Conservation (phyloP, 2,797 vertebrate genomes). For the Monodelphis domestica region DNA sequence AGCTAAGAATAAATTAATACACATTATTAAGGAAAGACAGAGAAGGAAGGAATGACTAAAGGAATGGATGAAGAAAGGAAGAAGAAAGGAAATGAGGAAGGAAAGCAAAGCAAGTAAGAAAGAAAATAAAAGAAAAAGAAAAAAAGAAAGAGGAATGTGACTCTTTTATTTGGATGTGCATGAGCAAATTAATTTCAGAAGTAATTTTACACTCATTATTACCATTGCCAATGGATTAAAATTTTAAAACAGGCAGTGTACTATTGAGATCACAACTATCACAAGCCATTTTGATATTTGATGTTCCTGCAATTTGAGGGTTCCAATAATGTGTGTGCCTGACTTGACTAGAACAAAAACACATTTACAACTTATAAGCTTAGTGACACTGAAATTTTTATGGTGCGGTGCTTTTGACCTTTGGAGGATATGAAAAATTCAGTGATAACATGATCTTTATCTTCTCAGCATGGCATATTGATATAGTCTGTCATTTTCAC, state of each 20-base stretch:
- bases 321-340: conserved; percentile 71
- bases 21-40: neutral
- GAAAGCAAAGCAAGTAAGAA: neutral
- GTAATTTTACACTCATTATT: conserved; percentile 80
- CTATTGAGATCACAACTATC: conserved; percentile 68
- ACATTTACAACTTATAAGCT: conserved; percentile 70
- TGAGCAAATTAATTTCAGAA: conserved; percentile 76
- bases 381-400: conserved; percentile 80
- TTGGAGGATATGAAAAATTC: conserved; percentile 81
- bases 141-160: conserved; percentile 57
- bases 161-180: conserved; percentile 72
- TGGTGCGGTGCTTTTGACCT: conserved; percentile 79
- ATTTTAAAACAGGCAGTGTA: conserved; percentile 74
- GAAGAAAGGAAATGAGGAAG: neutral
- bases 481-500: conserved; percentile 67
- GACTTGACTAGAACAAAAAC: conserved; percentile 78
- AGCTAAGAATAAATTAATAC: neutral
- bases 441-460: conserved; percentile 78
- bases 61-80: neutral
- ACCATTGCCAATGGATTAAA: conserved; percentile 79
- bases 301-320: conserved; percentile 75
- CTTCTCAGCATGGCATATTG: conserved; percentile 66
- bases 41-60: no score
- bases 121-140: neutral
- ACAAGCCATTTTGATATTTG: conserved; percentile 70